Conservation (phyloP, 2,888 invertebrate genomes). For the Campaea margaritaria region DNA sequence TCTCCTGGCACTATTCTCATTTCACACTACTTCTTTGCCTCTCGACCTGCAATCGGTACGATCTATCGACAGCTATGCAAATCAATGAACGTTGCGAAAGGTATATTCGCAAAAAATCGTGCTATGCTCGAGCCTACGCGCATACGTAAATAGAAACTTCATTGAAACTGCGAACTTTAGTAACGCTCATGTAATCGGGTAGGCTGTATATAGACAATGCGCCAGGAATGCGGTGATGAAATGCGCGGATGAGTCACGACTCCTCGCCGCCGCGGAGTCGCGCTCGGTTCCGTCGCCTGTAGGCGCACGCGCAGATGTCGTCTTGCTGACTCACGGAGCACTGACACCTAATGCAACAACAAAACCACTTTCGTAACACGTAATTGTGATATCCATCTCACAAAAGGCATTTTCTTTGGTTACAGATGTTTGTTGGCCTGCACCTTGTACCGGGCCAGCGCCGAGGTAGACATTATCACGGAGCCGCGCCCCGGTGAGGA, state of each 20-base stretch:
- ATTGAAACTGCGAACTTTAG: constrained; percentile 48
- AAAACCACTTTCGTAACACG: constrained; percentile 59
- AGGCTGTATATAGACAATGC: constrained; percentile 47
- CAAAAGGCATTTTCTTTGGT: constrained; percentile 58
- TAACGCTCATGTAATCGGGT: constrained; percentile 50
- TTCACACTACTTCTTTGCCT: constrained; percentile 69
- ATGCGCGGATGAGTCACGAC: constrained; percentile 70
- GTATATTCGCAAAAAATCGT: constrained; percentile 45
- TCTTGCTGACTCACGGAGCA: constrained; percentile 74
- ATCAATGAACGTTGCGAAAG: constrained; percentile 58
- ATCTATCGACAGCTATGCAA: constrained; percentile 64
- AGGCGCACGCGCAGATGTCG: constrained; percentile 71
- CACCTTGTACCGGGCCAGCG: constrained; percentile 70
- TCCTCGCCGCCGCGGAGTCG: constrained; percentile 56
- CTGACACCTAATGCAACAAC: constrained; percentile 58
- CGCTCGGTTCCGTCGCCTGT: constrained; percentile 48
- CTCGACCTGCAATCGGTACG: constrained; percentile 51
- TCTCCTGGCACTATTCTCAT: constrained; percentile 58
- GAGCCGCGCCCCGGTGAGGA: constrained; percentile 88
- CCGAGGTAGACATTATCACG: constrained; percentile 86
- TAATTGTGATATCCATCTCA: constrained; percentile 45
- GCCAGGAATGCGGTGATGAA: constrained; percentile 67
- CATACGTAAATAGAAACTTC: constrained; percentile 49
- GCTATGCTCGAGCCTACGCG: constrained; percentile 38
- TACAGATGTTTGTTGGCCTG: constrained; percentile 83